Evolutionary conservation across 2,797 vertebrate species (phyloP).

Genomic region (Diplodus puntazzo): DNA sequence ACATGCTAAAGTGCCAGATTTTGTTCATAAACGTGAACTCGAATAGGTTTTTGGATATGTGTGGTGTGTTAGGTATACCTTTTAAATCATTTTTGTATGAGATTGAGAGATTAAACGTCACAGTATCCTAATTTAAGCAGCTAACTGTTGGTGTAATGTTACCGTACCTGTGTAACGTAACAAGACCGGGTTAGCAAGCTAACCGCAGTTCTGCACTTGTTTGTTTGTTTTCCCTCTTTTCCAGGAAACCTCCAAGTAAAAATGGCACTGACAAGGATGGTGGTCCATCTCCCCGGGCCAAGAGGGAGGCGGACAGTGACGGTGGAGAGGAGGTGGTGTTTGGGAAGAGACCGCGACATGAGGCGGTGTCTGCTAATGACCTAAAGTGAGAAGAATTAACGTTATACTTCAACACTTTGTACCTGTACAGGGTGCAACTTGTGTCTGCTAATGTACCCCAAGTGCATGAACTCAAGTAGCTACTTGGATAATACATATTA

Average conservation of each 20-base stretch:
- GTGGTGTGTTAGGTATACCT: not conserved
- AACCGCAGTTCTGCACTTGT: not conserved
- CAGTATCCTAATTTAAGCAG: rapidly evolving
- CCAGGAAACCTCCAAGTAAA: slow-evolving; percentile 81
- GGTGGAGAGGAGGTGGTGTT: slow-evolving; percentile 85
- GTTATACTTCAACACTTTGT: not conserved
- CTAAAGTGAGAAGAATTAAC: slow-evolving; percentile 84
- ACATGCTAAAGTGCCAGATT: rapidly evolving
- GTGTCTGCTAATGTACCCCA: too few species aligned
- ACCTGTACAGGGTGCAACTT: not conserved
- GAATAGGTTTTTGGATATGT: not conserved
- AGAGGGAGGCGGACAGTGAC: slow-evolving; percentile 87
- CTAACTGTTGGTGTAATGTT: not conserved
- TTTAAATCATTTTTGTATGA: rapidly evolving
- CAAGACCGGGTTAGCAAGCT: not conserved
- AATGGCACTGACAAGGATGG: slow-evolving; percentile 75
- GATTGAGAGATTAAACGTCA: rapidly evolving
- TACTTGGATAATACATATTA: not conserved
- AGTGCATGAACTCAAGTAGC: not conserved
- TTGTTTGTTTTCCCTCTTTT: not conserved
- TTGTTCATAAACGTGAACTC: rapidly evolving
- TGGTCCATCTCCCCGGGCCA: slow-evolving; percentile 68
- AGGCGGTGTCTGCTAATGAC: slow-evolving; percentile 86
- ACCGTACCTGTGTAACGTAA: too few species aligned
- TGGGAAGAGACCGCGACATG: slow-evolving; percentile 90